Base-by-base conservation (phyloP, 2,797 vertebrate genomes). In the Myotis myotis region DNA sequence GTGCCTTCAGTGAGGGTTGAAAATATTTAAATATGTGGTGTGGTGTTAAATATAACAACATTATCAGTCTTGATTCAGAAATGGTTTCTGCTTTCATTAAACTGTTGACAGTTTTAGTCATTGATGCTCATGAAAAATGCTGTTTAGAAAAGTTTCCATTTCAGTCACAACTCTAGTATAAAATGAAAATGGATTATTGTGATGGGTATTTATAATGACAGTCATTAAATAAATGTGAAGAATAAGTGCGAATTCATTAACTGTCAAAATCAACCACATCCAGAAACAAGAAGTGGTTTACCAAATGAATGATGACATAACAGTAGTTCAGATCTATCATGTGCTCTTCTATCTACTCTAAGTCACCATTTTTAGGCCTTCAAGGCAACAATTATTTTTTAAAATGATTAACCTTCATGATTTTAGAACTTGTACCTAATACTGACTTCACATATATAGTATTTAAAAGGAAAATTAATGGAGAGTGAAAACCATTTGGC, bases 401-500 rank as follows among this genome's bases (percentile, higher is more conserved):
- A 2, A 12, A 47, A 83, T 55, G 10, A 62, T 64, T 60, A 87
- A 78, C 62, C 2, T 62, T 51, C 38, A 4, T 78, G n/a, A 83
- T n/a, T 87, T 87, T 76, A 80, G 7, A 86, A 68, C 72, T 62
- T 87, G 30, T 83, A 71, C 41, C 57, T 64, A 64, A 60, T 79
- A 87, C 7, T n/a, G 80, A 93, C 33, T 82, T 89, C 25, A 92
- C 13, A 38, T 38, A 55, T 68, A 20, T 71, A 80, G n/a, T 80
- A 36, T 62, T 90, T 90, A 51, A 91, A 87, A 74, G 23, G 16
- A 87, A 91, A 81, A 85, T 87, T 83, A 66, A 71, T 72, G 22
- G 49, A 64, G 13, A 78, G 16, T 78, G 41, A 81, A 83, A 81
- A 76, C 28, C 80, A 33, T 19, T 92, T 81, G 75, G 2, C 20